Evolutionary conservation across 2,888 invertebrate species (phyloP), one percentile per base, ranked within the genome.

Genomic region (Drosophila picticornis): DNA sequence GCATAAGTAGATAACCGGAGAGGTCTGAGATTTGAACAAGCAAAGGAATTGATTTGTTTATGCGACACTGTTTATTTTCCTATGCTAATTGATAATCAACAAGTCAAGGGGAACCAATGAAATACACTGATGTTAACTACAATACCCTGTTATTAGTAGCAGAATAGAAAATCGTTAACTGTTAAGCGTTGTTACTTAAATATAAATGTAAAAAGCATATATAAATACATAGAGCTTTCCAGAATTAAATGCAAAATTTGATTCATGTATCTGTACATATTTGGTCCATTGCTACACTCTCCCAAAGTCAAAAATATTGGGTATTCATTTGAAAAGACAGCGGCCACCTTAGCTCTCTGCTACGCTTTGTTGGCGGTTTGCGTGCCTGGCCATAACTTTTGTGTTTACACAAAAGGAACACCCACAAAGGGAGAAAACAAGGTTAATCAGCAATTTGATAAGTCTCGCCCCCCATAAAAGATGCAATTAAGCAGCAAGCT

Each of bases 391-490:
- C 51, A 62, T 50, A 62, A 58, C 51, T 63, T 58, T 74, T 40
- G 40, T 69, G 69, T 56, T 79, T 58, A 59, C 69, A 75, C 73
- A 73, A 77, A 46, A 46, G 46, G 48, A 38, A 40, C 16, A 55
- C 61, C 34, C 46, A 66, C 59, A 68, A 55, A 36, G 55, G 34
- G 51, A 55, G 55, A 48, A 68, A 77, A 80, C 77, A 70, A 65
- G 80, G 52, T 60, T 80, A 80, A 80, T 80, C 61, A 72, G 76
- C 67, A 64, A 64, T 67, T 80, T 68, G 61, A 75, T 64, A 80
- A 66, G 71, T 34, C 63, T 34, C 50, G 25, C 56, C 63, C 61
- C 52, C 46, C 10, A 67, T 75, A 57, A 75, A 69, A 63, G 50
- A 60, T 38, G 46, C 71, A 80, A 78, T 78, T 78, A 72, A 64